These are phyloP conservation scores for Pristionchus fissidentatus DNA, from an alignment of 2,888 invertebrate species.

Conservation along the genomic window DNA sequence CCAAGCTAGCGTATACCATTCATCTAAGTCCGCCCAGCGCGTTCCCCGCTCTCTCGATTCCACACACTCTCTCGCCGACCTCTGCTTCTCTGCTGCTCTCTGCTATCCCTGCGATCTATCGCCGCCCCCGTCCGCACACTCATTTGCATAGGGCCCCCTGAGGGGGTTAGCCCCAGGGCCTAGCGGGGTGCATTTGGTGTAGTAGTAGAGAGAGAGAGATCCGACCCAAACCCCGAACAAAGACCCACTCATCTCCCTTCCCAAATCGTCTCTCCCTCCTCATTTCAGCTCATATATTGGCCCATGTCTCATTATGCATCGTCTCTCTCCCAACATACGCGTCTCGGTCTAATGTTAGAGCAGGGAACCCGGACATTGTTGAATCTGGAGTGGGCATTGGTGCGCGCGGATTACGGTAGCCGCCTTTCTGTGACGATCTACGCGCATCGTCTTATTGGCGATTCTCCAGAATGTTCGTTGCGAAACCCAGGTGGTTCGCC, in stretches of 20 bases:
- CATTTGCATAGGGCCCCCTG: slow-evolving; percentile 36
- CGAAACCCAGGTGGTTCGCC: too few species aligned
- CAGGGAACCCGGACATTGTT: too few species aligned
- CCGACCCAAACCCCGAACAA: slow-evolving; percentile 2
- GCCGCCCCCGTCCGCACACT: slow-evolving; percentile 25
- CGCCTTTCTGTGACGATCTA: too few species aligned
- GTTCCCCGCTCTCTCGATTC: background rate
- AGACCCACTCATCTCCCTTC: background rate
- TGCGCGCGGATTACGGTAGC: background rate
- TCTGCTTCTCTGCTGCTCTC: slow-evolving; percentile 20
- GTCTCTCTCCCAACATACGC: background rate
- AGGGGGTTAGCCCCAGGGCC: slow-evolving; percentile 11
- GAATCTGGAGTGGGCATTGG: background rate
- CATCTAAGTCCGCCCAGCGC: slow-evolving; percentile 30
- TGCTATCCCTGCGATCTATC: too few species aligned
- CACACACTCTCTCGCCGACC: background rate
- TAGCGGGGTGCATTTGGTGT: background rate
- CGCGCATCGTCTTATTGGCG: too few species aligned
- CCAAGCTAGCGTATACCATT: slow-evolving; percentile 34
- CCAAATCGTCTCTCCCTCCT: too few species aligned
- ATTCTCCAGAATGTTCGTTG: too few species aligned
- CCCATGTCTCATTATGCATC: background rate
- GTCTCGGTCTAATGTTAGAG: slow-evolving; percentile 14
- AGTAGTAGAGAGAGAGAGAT: background rate
- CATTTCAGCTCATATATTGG: too few species aligned